Percentiles rank a stretch among this genome's conserved stretches.
These are phyloP conservation scores for Pyralis farinalis DNA, from an alignment of 2,888 invertebrate genomes.

Conservation along the genomic window DNA sequence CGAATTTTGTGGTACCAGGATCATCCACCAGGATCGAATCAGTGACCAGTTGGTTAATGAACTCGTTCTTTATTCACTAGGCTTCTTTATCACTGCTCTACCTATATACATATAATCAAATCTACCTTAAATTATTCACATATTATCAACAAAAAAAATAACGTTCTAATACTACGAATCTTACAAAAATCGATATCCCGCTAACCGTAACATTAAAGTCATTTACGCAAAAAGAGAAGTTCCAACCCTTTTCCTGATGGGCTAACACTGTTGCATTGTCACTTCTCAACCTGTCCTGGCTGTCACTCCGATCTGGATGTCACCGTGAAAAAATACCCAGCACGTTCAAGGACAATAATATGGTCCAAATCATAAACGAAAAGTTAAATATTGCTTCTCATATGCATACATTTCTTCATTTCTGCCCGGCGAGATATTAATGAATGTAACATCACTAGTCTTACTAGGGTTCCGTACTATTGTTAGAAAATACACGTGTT, in stretches of 20 bases:
- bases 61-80: too few species aligned
- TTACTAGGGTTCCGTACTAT: too few species aligned
- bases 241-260: slow-evolving; percentile 41
- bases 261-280: slow-evolving; percentile 49
- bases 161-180: neutral
- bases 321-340: slow-evolving; percentile 49
- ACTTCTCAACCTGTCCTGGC: slow-evolving; percentile 44
- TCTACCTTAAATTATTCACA: too few species aligned
- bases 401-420: too few species aligned
- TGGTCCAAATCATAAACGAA: slow-evolving; percentile 23
- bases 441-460: too few species aligned
- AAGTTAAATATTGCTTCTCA: neutral
- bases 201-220: neutral
- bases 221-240: neutral
- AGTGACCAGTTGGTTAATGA: too few species aligned
- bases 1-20: too few species aligned
- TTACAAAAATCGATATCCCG: neutral
- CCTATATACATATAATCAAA: too few species aligned
- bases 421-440: too few species aligned
- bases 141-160: neutral
- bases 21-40: too few species aligned
- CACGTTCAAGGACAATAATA: slow-evolving; percentile 25
- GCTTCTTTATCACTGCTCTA: too few species aligned
- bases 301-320: slow-evolving; percentile 55
- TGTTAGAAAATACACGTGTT: too few species aligned